Conservation (phyloP, 2,113 vertebrate genomes). For the Stercorarius parasiticus region DNA sequence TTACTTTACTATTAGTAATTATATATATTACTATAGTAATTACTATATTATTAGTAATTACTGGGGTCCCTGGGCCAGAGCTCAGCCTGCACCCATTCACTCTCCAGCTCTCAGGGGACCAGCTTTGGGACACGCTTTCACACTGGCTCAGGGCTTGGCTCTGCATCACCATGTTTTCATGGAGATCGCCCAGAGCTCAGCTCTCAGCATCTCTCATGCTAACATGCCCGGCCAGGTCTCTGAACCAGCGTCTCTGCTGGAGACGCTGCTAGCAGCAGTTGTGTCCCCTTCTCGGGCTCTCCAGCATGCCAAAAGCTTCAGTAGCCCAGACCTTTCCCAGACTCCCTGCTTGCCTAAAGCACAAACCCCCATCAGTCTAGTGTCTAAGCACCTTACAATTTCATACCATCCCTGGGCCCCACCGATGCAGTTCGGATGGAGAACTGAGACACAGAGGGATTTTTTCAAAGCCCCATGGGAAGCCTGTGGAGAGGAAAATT, state of each 20-base stretch:
- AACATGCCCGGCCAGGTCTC: background rate
- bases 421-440: fast-evolving
- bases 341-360: background rate
- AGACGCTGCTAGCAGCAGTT: background rate
- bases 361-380: background rate
- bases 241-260: background rate
- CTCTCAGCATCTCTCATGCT: background rate
- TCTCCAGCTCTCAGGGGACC: background rate
- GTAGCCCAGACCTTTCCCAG: background rate
- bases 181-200: background rate
- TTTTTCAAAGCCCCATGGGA: background rate
- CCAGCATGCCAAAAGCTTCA: background rate
- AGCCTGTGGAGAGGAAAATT: background rate
- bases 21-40: background rate
- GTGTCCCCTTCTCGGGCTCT: background rate
- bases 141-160: background rate
- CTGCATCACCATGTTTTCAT: background rate
- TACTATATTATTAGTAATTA: background rate
- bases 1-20: background rate
- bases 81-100: background rate
- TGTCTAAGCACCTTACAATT: background rate
- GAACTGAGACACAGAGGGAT: background rate
- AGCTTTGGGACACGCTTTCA: background rate
- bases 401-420: too few relatives aligned
- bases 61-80: background rate